A percentile compares a stretch with the other conserved stretches of the same genome.
These are phyloP conservation scores for Callochromis pleurospilus DNA, from an alignment of 2,113 vertebrate genomes.

Conservation along the genomic window DNA sequence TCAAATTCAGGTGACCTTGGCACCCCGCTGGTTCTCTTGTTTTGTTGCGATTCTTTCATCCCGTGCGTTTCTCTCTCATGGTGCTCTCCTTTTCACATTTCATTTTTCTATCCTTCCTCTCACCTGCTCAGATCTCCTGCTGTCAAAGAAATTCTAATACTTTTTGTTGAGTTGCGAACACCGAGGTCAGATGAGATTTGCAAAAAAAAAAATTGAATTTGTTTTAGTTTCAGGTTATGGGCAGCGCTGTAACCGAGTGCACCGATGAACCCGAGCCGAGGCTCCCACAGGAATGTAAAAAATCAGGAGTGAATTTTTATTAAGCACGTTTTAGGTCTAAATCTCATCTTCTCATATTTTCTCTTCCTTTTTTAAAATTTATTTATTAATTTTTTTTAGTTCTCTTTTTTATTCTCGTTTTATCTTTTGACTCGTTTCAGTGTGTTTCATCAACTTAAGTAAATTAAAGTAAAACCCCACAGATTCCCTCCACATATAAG, in stretches of 20 bases:
- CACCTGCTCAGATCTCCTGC: conserved; percentile 34
- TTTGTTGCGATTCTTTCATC: conserved; percentile 52
- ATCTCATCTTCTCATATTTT: not conserved
- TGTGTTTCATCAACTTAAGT: conserved; percentile 29
- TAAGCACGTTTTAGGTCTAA: not conserved
- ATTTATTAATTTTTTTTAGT: not conserved
- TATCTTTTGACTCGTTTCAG: conserved; percentile 3
- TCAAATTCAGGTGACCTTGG: conserved; percentile 43
- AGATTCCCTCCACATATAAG: not conserved
- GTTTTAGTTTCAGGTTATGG: not conserved
- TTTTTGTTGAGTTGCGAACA: not conserved
- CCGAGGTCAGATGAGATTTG: conserved; percentile 8
- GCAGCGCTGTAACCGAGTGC: not conserved
- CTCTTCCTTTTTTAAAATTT: not conserved
- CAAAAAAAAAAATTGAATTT: not conserved
- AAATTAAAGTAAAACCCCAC: conserved; percentile 13
- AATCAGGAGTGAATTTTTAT: conserved; percentile 1
- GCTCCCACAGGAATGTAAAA: not conserved
- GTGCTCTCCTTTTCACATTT: conserved; percentile 2
- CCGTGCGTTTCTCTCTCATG: not conserved
- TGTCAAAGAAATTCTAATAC: conserved; percentile 44
- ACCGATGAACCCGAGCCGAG: not conserved
- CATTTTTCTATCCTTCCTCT: not conserved
- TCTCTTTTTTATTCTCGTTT: not conserved
- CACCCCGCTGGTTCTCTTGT: conserved; percentile 47